These are phyloP conservation scores for Tiliacea citrago DNA, from an alignment of 2,888 invertebrate species.

Conservation along the genomic window DNA sequence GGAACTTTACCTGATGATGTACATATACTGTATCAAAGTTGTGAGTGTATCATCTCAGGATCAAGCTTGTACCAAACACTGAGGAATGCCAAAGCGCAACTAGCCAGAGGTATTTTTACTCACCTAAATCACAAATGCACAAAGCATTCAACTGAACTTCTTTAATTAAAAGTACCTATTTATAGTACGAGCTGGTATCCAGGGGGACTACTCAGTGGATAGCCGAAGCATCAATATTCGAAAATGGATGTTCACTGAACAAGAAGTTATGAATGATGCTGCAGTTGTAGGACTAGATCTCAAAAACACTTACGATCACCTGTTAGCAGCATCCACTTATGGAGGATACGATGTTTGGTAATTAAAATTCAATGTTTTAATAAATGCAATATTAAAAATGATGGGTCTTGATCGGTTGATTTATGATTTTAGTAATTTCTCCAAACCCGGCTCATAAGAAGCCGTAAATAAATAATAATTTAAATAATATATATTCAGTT, in stretches of 20 bases:
- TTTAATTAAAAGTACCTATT: conserved; percentile 1
- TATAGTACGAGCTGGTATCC: conserved; percentile 93
- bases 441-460: not conserved
- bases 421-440: not conserved
- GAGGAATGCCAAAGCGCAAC: conserved; percentile 94
- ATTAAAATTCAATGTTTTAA: conserved; percentile 31
- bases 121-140: conserved; percentile 4
- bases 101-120: conserved; percentile 93
- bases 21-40: conserved; percentile 93
- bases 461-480: not conserved
- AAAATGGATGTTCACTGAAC: conserved; percentile 96
- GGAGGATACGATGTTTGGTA: conserved; percentile 93
- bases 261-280: conserved; percentile 94
- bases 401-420: not conserved
- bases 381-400: not conserved
- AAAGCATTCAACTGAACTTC: not conserved
- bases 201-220: conserved; percentile 88
- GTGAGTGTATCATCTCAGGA: conserved; percentile 94
- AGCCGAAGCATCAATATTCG: conserved; percentile 93
- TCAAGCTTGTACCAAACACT: conserved; percentile 95
- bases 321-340: conserved; percentile 94
- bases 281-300: conserved; percentile 93
- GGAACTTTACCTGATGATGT: conserved; percentile 92
- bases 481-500: too few relatives aligned
- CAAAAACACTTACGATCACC: conserved; percentile 96